Evolutionary conservation across 2,888 invertebrate genomes (phyloP), one percentile per base, ranked within the genome.

Genomic region (Meghimatium bilineatum): DNA sequence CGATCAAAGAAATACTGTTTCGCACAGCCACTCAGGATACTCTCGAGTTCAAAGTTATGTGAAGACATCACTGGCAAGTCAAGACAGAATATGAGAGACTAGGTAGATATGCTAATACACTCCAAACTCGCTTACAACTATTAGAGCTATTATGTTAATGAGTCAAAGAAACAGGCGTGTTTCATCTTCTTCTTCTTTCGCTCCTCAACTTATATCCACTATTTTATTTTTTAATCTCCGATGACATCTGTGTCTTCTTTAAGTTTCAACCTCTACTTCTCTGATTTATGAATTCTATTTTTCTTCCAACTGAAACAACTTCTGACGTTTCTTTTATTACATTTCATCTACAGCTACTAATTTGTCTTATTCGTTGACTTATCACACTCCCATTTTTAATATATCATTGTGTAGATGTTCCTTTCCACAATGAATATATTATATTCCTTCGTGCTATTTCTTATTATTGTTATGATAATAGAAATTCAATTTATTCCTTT

Each of bases 101-200:
- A n/a, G 44, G 20, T 29, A n/a, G 44, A 29, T 44, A 78, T 78
- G 78, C 78, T 78, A 78, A 78, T 78, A 66, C 32, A 29, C n/a
- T 63, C 23, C 32, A 8, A 44, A n/a, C 78, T 66, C 29, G 36
- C 29, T 23, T 5, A 29, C 29, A 49, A 23, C 38, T 8, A 5
- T 66, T 67, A 20, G 49, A 66, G 49, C 67, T 23, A 20, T 78
- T 66, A 66, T 44, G 78, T 44, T 78, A 78, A 78, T 78, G 38
- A 78, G 78, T 67, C 44, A 44, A 44, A 67, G 2, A 26, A 71
- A 38, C 10, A 36, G 36, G 26, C 60, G n/a, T 14, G 34, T 67
- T 34, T 69, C 23, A 34, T 49, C 44, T 72, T 29, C n/a, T 8
- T 44, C 29, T 10, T 44, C 44, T n/a, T n/a, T 44, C 34, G 5